Conservation (phyloP, 2,797 vertebrate genomes). For the Spondyliosoma cantharus region DNA sequence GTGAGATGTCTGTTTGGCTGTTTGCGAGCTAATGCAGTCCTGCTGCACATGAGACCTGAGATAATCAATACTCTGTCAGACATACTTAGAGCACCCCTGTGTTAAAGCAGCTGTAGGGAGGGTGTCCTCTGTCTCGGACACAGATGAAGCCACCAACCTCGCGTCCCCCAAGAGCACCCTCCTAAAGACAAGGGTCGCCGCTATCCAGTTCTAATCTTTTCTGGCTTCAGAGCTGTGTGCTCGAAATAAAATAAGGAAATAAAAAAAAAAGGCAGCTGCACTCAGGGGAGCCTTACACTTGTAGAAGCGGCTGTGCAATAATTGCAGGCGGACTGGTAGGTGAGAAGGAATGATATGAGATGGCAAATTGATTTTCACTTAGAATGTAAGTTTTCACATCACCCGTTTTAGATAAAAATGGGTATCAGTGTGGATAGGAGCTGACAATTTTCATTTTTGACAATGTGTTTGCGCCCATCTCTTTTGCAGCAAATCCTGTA, state of each 20-base stretch:
- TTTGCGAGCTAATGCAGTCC: slow-evolving; percentile 50
- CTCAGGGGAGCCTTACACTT: slow-evolving; percentile 72
- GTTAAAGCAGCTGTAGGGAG: slow-evolving; percentile 55
- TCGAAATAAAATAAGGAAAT: slow-evolving; percentile 24
- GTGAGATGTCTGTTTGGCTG: slow-evolving; percentile 52
- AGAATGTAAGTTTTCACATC: slow-evolving; percentile 69
- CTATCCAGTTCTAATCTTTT: slow-evolving; percentile 76
- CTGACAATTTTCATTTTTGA: slow-evolving; percentile 21
- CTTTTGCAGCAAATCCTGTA: slow-evolving; percentile 43
- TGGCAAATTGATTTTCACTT: slow-evolving; percentile 84
- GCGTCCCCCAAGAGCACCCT: slow-evolving; percentile 52
- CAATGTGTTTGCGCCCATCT: slow-evolving; percentile 48
- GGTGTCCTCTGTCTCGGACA: slow-evolving; percentile 51
- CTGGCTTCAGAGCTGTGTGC: slow-evolving; percentile 45
- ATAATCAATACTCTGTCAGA: slow-evolving; percentile 77
- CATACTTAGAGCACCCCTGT: slow-evolving; percentile 66
- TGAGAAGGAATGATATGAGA: slow-evolving; percentile 78
- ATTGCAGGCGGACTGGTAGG: slow-evolving; percentile 72
- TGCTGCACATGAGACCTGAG: slow-evolving; percentile 69
- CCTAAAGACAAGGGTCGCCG: slow-evolving; percentile 71
- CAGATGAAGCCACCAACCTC: slow-evolving; percentile 68
- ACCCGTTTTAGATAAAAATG: slow-evolving; percentile 46
- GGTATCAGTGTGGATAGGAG: slow-evolving; percentile 41
- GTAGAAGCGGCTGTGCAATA: slow-evolving; percentile 74
- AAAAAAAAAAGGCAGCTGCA: slow-evolving; percentile 65